Percentiles rank a stretch among this genome's conserved stretches.
Conservation (phyloP, 2,888 invertebrate genomes). For the Andrena trimmerana region DNA sequence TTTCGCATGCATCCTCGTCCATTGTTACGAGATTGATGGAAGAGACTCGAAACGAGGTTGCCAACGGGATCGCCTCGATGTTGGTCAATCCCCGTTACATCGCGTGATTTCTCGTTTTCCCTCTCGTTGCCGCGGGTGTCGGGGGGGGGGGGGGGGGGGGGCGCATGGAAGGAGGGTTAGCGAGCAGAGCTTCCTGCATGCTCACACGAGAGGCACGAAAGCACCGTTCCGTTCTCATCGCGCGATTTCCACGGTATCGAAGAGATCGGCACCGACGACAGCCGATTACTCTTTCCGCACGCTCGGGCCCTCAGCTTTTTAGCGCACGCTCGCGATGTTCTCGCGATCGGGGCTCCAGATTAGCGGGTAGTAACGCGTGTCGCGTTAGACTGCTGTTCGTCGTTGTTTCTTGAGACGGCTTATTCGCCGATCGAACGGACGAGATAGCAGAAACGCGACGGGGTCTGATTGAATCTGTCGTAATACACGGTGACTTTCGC, state of each 20-base stretch:
- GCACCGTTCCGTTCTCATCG: conserved; percentile 8
- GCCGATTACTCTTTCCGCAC: conserved; percentile 43
- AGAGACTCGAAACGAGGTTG: conserved; percentile 40
- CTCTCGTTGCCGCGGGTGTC: neutral
- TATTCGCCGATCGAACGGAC: conserved; percentile 19
- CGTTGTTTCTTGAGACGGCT: conserved; percentile 29
- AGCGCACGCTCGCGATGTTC: conserved; percentile 23
- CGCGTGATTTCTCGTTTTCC: conserved; percentile 59
- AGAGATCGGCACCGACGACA: conserved; percentile 13
- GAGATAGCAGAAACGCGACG: conserved; percentile 43
- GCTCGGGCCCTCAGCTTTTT: conserved; percentile 18
- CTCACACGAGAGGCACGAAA: conserved; percentile 35
- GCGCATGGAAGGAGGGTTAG: neutral
- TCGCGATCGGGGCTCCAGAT: conserved; percentile 38
- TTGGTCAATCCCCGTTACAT: conserved; percentile 22
- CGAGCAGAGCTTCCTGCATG: conserved; percentile 37
- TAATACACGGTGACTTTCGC: neutral
- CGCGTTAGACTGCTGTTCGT: conserved; percentile 31
- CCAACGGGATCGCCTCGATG: conserved; percentile 38
- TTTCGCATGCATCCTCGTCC: conserved; percentile 46
- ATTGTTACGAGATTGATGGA: conserved; percentile 16
- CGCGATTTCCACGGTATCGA: conserved; percentile 14
- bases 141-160: neutral
- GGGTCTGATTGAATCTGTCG: conserved; percentile 37
- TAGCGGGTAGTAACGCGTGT: conserved; percentile 51